Evolutionary conservation across 2,888 invertebrate genomes (phyloP).

Genomic region (Tipula unca): DNA sequence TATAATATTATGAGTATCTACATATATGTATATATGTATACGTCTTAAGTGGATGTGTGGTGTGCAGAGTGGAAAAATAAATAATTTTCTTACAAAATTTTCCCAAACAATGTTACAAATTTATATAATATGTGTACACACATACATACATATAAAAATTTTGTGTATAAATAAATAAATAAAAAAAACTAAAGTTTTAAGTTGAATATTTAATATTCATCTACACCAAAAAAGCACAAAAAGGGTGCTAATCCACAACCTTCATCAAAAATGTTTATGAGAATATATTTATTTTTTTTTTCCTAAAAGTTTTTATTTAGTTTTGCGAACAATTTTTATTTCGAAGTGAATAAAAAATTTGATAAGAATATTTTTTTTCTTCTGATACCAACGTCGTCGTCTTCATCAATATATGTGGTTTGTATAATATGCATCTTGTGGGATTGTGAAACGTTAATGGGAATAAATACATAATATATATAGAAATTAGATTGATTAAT

Average conservation of each 20-base stretch:
- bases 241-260: conserved; percentile 8
- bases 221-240: conserved; percentile 14
- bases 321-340: background rate
- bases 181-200: background rate
- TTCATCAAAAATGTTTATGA: conserved; percentile 14
- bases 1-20: no score
- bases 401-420: background rate
- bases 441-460: background rate
- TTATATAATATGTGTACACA: background rate
- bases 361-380: background rate
- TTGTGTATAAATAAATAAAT: background rate
- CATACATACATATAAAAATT: background rate
- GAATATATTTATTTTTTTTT: background rate
- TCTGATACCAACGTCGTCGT: background rate
- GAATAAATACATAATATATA: background rate
- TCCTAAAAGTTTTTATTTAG: background rate
- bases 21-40: no score
- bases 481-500: background rate
- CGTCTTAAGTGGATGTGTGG: background rate
- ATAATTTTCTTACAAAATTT: background rate
- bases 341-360: background rate
- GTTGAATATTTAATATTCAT: conserved; percentile 14
- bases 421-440: background rate
- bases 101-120: background rate
- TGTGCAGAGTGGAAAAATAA: background rate